These are phyloP conservation scores for Mionectes olivaceus DNA, from an alignment of 2,797 vertebrate species.

Conservation along the genomic window DNA sequence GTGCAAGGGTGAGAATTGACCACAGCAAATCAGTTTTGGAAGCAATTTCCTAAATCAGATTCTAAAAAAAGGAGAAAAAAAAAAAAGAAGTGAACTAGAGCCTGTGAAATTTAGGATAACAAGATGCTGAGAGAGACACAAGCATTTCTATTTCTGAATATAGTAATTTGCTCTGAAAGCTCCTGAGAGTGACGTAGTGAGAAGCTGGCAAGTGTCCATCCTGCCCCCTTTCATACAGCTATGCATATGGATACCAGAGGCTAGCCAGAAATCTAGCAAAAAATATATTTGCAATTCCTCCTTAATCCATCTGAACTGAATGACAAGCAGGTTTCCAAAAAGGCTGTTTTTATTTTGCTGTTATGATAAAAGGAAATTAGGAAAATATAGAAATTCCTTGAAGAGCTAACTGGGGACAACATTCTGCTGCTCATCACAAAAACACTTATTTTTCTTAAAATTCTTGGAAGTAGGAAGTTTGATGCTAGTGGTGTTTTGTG, in stretches of 20 bases:
- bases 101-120: neutral
- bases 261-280: neutral
- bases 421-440: neutral
- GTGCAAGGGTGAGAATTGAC: neutral
- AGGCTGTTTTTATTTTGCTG: neutral
- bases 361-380: neutral
- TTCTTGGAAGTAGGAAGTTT: neutral
- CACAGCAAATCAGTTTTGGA: neutral
- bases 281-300: neutral
- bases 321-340: neutral
- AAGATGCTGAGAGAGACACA: neutral
- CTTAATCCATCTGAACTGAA: neutral
- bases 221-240: neutral
- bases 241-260: neutral
- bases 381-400: neutral
- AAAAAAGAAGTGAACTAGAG: neutral
- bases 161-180: conserved; percentile 29
- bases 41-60: neutral
- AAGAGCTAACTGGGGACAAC: neutral
- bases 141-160: conserved; percentile 1
- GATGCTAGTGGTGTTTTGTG: neutral
- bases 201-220: conserved; percentile 7
- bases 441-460: neutral
- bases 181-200: neutral
- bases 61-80: neutral